Conservation (phyloP, 92 coral and sea anemone genomes). For the Metridium senile region DNA sequence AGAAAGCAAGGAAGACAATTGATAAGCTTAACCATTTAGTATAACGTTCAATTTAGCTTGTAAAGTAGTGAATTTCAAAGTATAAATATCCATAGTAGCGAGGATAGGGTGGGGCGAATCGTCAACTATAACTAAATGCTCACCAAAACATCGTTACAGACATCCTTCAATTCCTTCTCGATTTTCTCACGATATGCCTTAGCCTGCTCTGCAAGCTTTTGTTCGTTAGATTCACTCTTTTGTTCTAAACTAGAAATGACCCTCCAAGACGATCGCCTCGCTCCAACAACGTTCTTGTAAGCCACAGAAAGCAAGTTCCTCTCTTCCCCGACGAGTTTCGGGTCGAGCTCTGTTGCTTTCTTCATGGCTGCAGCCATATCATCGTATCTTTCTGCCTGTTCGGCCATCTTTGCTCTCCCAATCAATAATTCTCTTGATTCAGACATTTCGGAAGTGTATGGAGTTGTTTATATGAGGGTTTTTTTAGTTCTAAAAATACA, state of each 20-base stretch:
- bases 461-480: slow-evolving; percentile 22
- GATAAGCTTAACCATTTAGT: background rate
- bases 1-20: background rate
- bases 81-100: background rate
- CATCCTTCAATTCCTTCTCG: slow-evolving; percentile 67
- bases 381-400: slow-evolving; percentile 98
- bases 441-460: slow-evolving; percentile 42
- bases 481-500: slow-evolving; percentile 31
- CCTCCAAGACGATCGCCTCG: slow-evolving; percentile 97
- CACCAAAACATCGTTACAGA: slow-evolving; percentile 80
- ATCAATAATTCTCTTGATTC: slow-evolving; percentile 58
- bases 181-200: slow-evolving; percentile 66
- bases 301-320: slow-evolving; percentile 99
- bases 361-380: slow-evolving; percentile 98
- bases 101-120: slow-evolving; percentile 46
- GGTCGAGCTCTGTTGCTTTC: slow-evolving; percentile 66
- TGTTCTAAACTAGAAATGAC: slow-evolving; percentile 85
- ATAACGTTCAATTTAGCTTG: background rate
- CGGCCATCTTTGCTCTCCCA: slow-evolving; percentile 84
- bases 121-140: slow-evolving; percentile 16
- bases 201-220: slow-evolving; percentile 34
- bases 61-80: background rate
- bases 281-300: slow-evolving; percentile 99
- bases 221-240: slow-evolving; percentile 52
- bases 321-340: slow-evolving; percentile 75